These are phyloP conservation scores for Phalera bucephala DNA, from an alignment of 2,888 invertebrate species.

Conservation along the genomic window DNA sequence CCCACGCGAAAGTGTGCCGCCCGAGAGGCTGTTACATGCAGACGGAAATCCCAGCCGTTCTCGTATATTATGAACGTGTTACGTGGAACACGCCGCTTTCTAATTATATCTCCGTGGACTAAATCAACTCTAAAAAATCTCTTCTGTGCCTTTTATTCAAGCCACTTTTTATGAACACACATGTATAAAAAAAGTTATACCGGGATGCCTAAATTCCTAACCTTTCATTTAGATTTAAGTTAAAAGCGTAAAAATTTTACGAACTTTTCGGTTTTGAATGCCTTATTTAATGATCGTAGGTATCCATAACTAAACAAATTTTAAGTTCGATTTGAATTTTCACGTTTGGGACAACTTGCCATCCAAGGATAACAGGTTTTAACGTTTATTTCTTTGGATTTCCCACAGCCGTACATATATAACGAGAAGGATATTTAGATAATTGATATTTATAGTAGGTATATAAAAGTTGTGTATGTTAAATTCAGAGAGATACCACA, in stretches of 20 bases:
- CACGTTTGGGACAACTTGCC: slow-evolving; percentile 3
- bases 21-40: slow-evolving; percentile 35
- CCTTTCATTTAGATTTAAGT: neutral
- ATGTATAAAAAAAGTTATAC: neutral
- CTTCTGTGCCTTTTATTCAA: slow-evolving; percentile 11
- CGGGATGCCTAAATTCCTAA: neutral
- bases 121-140: slow-evolving; percentile 8
- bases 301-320: slow-evolving; percentile 8
- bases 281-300: slow-evolving; percentile 9
- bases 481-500: too few relatives aligned
- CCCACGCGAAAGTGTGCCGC: slow-evolving; percentile 62
- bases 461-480: slow-evolving; percentile 3
- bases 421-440: slow-evolving; percentile 21
- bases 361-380: slow-evolving; percentile 23
- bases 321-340: neutral
- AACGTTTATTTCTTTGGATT: slow-evolving; percentile 30
- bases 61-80: slow-evolving; percentile 38
- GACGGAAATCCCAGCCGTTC: slow-evolving; percentile 55
- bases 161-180: neutral
- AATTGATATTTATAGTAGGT: slow-evolving; percentile 25
- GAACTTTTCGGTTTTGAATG: slow-evolving; percentile 14
- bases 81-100: slow-evolving; percentile 43
- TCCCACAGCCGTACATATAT: slow-evolving; percentile 29
- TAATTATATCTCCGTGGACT: slow-evolving; percentile 32
- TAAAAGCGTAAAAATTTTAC: slow-evolving; percentile 9